Conservation (phyloP, 2,797 vertebrate species). For the Zalophus californianus region DNA sequence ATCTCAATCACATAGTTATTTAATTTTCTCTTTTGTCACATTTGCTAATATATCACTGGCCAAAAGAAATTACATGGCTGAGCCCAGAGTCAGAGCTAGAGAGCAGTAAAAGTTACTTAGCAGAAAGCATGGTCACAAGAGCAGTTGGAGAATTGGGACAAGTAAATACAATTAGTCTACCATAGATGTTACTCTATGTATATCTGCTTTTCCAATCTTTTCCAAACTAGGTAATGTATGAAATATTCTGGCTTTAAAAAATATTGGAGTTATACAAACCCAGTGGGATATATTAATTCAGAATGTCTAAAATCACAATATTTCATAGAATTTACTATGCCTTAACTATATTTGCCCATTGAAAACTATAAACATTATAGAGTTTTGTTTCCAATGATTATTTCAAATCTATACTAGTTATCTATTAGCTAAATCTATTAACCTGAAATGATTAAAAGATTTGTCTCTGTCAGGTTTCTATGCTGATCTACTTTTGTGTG, state of each 20-base stretch:
- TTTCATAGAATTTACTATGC: background rate
- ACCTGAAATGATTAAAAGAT: background rate
- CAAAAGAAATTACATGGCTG: background rate
- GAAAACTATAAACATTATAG: background rate
- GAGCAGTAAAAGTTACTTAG: background rate
- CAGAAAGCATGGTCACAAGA: background rate
- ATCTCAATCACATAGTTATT: background rate
- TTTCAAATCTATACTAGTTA: background rate
- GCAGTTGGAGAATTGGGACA: background rate
- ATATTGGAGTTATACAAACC: background rate
- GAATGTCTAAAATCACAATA: background rate
- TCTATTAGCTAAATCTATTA: background rate
- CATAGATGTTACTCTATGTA: background rate
- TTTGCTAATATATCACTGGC: background rate
- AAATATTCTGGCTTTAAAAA: background rate
- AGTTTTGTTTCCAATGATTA: background rate
- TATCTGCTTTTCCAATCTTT: background rate
- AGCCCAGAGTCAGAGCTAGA: background rate
- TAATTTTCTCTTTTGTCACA: background rate
- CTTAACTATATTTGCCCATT: background rate
- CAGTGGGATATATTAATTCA: background rate
- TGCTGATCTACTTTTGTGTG: background rate
- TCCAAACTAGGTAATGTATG: background rate
- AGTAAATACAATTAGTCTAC: background rate
- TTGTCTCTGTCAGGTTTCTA: background rate